Conservation (phyloP, 2,797 vertebrate species). For the Ambastaia sidthimunki region DNA sequence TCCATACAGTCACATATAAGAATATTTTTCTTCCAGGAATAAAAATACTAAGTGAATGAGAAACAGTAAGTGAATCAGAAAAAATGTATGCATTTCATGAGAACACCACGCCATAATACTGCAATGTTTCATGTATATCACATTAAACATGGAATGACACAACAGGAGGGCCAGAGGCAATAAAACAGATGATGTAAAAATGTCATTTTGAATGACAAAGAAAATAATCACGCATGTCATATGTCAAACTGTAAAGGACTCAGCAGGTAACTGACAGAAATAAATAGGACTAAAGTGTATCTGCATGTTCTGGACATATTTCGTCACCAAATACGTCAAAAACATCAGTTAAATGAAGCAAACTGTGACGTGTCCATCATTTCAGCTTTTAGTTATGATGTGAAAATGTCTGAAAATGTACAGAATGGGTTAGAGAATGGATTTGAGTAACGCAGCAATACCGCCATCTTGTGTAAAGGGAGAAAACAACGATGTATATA, state of each 20-base stretch:
- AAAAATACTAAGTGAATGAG: not conserved
- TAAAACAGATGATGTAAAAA: not conserved
- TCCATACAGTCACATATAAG: not conserved
- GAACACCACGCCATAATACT: not conserved
- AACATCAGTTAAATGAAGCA: not conserved
- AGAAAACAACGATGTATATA: no score
- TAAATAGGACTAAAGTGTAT: not conserved
- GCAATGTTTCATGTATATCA: not conserved
- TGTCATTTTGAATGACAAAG: not conserved
- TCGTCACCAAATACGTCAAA: not conserved
- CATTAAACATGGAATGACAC: not conserved
- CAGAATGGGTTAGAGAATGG: not conserved
- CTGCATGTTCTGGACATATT: not conserved
- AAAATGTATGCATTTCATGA: slow-evolving; percentile 5
- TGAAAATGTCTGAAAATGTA: not conserved
- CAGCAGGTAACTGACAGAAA: not conserved
- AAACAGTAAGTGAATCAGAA: no score
- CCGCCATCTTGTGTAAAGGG: slow-evolving; percentile 73
- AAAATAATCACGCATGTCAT: not conserved
- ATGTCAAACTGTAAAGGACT: not conserved
- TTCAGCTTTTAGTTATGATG: not conserved
- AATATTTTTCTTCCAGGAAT: no score
- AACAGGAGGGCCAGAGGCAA: not conserved
- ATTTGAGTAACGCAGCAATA: slow-evolving; percentile 59
- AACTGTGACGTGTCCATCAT: not conserved